Conservation (phyloP, 1,140 invertebrate species). For the Ctenoplectra terminalis region DNA sequence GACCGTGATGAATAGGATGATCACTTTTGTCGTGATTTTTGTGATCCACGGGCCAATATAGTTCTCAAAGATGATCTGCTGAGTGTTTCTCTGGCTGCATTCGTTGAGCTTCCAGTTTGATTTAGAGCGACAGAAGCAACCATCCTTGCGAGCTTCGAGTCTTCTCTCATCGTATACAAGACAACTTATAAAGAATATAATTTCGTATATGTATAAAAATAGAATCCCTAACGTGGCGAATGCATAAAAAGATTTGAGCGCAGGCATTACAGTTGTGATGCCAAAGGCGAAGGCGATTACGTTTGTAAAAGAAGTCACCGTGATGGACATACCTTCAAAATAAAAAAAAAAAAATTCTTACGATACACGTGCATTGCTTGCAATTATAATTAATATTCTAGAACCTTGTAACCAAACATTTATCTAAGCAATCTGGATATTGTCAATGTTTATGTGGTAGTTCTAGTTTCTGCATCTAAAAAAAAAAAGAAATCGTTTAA, state of each 20-base stretch:
- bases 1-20: constrained; percentile 80
- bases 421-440: constrained; percentile 59
- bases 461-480: constrained; percentile 37
- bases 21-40: constrained; percentile 79
- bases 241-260: constrained; percentile 83
- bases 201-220: constrained; percentile 83
- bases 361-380: constrained; percentile 30
- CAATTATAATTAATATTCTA: constrained; percentile 39
- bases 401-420: constrained; percentile 47
- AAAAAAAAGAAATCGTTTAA: constrained; percentile 14
- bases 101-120: constrained; percentile 81
- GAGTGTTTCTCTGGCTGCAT: constrained; percentile 82
- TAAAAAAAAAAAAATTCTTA: not conserved
- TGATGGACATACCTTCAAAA: constrained; percentile 85
- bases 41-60: constrained; percentile 82
- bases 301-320: constrained; percentile 88
- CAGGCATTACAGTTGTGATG: constrained; percentile 83
- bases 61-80: constrained; percentile 81
- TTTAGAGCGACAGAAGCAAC: constrained; percentile 79
- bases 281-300: constrained; percentile 87
- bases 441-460: constrained; percentile 47
- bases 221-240: constrained; percentile 83
- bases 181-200: constrained; percentile 85
- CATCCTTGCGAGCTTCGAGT: constrained; percentile 80
- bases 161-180: constrained; percentile 83